A percentile compares a stretch with the other conserved stretches of the same genome.
These are phyloP conservation scores for Serrognathus titanus DNA, from an alignment of 2,888 invertebrate genomes.

Conservation along the genomic window DNA sequence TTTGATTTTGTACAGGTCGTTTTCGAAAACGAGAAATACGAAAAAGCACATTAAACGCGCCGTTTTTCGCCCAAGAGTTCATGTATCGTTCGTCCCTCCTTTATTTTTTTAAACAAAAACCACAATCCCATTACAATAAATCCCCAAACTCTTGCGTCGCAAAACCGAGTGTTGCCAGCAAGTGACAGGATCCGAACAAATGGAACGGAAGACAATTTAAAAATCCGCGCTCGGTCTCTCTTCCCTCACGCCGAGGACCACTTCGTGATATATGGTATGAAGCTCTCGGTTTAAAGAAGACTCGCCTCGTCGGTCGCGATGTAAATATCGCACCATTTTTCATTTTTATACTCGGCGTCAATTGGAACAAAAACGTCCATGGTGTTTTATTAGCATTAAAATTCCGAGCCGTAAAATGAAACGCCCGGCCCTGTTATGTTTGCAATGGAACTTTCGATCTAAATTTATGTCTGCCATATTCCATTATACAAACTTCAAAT, in stretches of 20 bases:
- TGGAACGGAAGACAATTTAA: constrained; percentile 29
- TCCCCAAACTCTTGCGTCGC: constrained; percentile 22
- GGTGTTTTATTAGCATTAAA: constrained; percentile 1
- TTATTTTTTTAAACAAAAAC: constrained; percentile 15
- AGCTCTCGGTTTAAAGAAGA: constrained; percentile 19
- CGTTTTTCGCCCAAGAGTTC: background rate
- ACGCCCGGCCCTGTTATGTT: too few relatives aligned
- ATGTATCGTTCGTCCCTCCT: constrained; percentile 1
- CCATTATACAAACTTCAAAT: too few relatives aligned
- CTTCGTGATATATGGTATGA: constrained; percentile 18
- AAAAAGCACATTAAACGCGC: too few relatives aligned
- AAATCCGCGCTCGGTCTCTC: constrained; percentile 21
- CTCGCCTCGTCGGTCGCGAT: constrained; percentile 16
- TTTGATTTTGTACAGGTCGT: too few relatives aligned
- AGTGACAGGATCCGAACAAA: constrained; percentile 26
- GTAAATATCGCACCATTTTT: constrained; percentile 18
- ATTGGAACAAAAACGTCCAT: constrained; percentile 9
- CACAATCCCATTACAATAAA: constrained; percentile 22
- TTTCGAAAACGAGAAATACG: too few relatives aligned
- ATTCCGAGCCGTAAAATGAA: background rate
- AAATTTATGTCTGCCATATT: too few relatives aligned
- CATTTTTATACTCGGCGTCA: constrained; percentile 10
- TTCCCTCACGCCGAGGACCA: constrained; percentile 17
- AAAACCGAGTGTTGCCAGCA: constrained; percentile 25
- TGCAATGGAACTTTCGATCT: too few relatives aligned